Percentiles rank a stretch among this genome's conserved stretches.
phyloP scores from a whole-genome alignment of 2,888 invertebrate species.

The Mythimna ferrago region DNA sequence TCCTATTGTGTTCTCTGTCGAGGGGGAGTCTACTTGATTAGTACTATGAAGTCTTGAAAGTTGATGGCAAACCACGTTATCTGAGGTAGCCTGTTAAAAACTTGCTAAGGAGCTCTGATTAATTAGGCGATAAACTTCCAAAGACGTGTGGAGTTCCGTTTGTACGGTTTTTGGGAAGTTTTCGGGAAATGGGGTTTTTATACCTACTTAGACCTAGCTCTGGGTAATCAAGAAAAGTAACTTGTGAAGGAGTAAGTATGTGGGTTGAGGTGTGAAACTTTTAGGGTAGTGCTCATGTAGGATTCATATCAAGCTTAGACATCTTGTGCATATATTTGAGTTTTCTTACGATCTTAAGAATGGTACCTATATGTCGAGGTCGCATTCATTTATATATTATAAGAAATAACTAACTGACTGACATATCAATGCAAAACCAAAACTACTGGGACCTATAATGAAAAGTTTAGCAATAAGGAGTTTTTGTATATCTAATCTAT shows the following conservation, averaged over 20 bases:
- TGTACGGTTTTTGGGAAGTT: slow-evolving; percentile 33
- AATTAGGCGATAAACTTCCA: slow-evolving; percentile 44
- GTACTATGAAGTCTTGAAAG: slow-evolving; percentile 70
- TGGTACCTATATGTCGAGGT: not conserved
- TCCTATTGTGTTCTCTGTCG: slow-evolving; percentile 87
- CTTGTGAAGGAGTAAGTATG: not conserved
- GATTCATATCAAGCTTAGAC: not conserved
- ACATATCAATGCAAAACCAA: no score
- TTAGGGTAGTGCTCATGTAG: not conserved
- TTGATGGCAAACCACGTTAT: slow-evolving; percentile 66
- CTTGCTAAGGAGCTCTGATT: slow-evolving; percentile 45
- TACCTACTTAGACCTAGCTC: not conserved
- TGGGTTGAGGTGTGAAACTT: not conserved
- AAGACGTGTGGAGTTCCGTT: slow-evolving; percentile 34
- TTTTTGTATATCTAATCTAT: no score
- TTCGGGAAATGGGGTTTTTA: slow-evolving; percentile 4
- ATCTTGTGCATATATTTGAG: not conserved
- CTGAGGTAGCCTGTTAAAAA: slow-evolving; percentile 42
- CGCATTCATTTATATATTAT: no score
- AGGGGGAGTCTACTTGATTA: slow-evolving; percentile 84
- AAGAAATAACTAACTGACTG: no score
- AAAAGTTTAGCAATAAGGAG: no score
- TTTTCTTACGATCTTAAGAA: not conserved
- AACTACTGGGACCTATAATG: no score
- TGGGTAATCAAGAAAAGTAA: slow-evolving; percentile 8